A percentile compares a stretch with the other conserved stretches of the same genome.
Evolutionary conservation across 1,140 invertebrate species (phyloP).

Genomic region (Teleopsis dalmanni): DNA sequence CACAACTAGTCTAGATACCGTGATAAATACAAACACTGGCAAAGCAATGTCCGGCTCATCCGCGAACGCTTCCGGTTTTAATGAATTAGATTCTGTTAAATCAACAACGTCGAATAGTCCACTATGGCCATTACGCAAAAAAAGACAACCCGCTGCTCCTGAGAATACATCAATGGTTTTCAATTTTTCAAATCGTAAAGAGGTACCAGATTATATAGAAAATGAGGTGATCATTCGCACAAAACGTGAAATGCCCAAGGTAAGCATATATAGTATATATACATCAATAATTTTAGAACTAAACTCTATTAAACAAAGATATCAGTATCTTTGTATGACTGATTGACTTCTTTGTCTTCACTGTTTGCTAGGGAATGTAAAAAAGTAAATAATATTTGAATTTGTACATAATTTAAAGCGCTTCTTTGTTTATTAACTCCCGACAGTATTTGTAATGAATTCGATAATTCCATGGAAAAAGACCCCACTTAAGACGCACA

Average conservation of each 20-base stretch:
- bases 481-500: too few species aligned
- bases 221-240: slow-evolving; percentile 69
- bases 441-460: too few species aligned
- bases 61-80: slow-evolving; percentile 17
- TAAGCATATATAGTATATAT: slow-evolving; percentile 47
- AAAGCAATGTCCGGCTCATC: slow-evolving; percentile 25
- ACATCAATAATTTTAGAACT: too few species aligned
- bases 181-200: slow-evolving; percentile 70
- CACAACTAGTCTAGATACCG: slow-evolving; percentile 12
- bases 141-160: slow-evolving; percentile 19
- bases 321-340: too few species aligned
- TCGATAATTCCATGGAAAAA: too few species aligned
- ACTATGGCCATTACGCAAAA: slow-evolving; percentile 31
- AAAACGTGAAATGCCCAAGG: slow-evolving; percentile 62
- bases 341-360: too few species aligned
- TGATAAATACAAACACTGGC: slow-evolving; percentile 16
- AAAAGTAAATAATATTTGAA: too few species aligned
- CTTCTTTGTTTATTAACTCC: too few species aligned
- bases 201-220: slow-evolving; percentile 83
- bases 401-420: too few species aligned
- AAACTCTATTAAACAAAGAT: too few species aligned
- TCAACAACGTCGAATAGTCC: slow-evolving; percentile 44
- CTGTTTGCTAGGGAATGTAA: too few species aligned
- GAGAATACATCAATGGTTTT: slow-evolving; percentile 70
- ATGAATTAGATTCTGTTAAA: slow-evolving; percentile 46